phyloP scores from a whole-genome alignment of 53 echinoderm and acorn worm species.

The Patiria pectinifera region DNA sequence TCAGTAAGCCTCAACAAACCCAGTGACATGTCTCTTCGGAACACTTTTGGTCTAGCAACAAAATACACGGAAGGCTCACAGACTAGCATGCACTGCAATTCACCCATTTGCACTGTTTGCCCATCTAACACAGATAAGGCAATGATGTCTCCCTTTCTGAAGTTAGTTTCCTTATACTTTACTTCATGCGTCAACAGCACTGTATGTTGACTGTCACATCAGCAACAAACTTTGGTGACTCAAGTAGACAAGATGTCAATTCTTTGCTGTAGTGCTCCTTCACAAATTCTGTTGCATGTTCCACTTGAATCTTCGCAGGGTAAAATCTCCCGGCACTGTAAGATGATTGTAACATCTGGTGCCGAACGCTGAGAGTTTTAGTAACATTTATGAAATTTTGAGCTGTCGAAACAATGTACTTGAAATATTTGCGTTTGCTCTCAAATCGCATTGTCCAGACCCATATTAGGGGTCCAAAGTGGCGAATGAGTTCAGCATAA shows the following conservation, averaged over 20 bases:
- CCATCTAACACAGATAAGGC: no score
- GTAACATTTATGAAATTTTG: conserved; percentile 40
- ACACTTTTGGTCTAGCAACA: no score
- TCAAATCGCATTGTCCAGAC: conserved; percentile 19
- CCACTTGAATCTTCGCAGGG: conserved; percentile 17
- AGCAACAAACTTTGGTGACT: background rate
- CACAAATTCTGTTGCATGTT: conserved; percentile 34
- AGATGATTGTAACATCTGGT: conserved; percentile 28
- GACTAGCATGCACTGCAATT: no score
- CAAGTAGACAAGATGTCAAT: conserved; percentile 11
- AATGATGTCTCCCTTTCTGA: no score
- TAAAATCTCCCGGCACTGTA: conserved; percentile 12
- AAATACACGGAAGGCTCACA: no score
- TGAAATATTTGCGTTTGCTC: conserved; percentile 25
- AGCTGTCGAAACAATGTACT: conserved; percentile 16
- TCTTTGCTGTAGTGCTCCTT: conserved; percentile 17
- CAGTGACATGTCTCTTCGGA: no score
- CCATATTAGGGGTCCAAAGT: conserved; percentile 25
- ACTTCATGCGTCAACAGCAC: no score
- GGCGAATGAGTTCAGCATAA: conserved; percentile 5
- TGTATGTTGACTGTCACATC: no score
- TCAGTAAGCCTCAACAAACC: no score
- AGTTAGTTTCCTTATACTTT: no score
- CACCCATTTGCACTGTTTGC: no score
- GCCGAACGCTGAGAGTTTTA: background rate